Evolutionary conservation across 2,888 invertebrate species (phyloP).

Genomic region (Oconnorella tubifera): DNA sequence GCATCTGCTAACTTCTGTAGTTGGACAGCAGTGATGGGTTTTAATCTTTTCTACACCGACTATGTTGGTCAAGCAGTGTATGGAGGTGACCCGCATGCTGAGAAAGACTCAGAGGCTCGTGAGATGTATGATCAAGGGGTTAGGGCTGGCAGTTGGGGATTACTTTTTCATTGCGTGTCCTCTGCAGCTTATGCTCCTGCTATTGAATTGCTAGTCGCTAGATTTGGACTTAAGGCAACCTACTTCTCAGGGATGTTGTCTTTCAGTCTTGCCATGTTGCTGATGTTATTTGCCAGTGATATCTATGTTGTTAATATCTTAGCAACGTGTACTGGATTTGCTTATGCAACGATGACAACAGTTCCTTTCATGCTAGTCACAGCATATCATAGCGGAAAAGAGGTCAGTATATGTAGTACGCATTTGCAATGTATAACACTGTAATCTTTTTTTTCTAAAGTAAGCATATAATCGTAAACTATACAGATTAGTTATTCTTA

Average conservation of each 20-base stretch:
- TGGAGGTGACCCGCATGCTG: constrained; percentile 72
- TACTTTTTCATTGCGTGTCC: constrained; percentile 82
- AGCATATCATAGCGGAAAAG: constrained; percentile 86
- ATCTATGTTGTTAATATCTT: constrained; percentile 74
- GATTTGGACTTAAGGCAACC: constrained; percentile 56
- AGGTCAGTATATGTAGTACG: too few relatives aligned
- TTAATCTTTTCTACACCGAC: constrained; percentile 92
- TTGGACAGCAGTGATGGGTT: constrained; percentile 97
- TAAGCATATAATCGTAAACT: too few relatives aligned
- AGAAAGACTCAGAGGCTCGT: constrained; percentile 47
- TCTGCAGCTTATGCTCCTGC: constrained; percentile 70
- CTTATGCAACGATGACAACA: constrained; percentile 94
- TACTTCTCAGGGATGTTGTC: constrained; percentile 50
- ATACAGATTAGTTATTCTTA: too few relatives aligned
- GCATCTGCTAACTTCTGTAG: constrained; percentile 91
- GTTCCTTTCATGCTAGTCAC: constrained; percentile 92
- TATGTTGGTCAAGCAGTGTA: constrained; percentile 89
- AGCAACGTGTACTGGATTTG: constrained; percentile 87
- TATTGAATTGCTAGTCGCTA: constrained; percentile 78
- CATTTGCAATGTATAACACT: too few relatives aligned
- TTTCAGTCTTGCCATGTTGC: constrained; percentile 76
- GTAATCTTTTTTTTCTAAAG: too few relatives aligned
- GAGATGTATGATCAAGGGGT: constrained; percentile 80
- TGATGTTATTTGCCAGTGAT: constrained; percentile 77
- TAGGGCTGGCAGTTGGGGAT: constrained; percentile 90